Base-by-base conservation (phyloP, 2,888 invertebrate species). In the Prenolepis imparis region DNA sequence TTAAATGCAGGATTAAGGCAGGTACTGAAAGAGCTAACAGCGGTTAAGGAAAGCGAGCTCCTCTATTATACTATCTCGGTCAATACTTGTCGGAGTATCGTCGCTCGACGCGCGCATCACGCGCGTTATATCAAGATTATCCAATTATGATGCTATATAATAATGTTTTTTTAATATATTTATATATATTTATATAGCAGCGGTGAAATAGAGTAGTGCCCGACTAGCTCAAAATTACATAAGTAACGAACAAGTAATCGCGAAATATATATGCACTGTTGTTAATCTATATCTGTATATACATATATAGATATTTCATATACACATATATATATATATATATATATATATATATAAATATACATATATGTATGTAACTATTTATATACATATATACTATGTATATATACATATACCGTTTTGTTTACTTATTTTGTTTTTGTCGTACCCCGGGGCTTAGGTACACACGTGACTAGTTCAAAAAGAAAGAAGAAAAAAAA, bases 391-490 rank as follows among this genome's bases (percentile, higher is more conserved):
- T 28, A 85, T 84, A 86, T 86, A 87, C 55, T 86, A 83, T 82
- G 82, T 85, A 86, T 85, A 84, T 84, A 84, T 64, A 82, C 86
- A 84, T 86, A 85, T 86, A 84, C 63, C 83, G 67, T 75, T 85
- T 85, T 90, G 78, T 86, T 87, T 84, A 85, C 81, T 86, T 85
- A 85, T 83, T 86, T 85, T 85, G 66, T 72, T 70, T 84, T 86
- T 82, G 77, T 68, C 70, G 66, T 87, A 87, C 85, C 84, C 78
- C 59, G 73, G 73, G 80, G 66, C 73, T 82, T 89, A 85, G 88
- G 88, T 91, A 92, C 90, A 72, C 72, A 86, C 85, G 84, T 93
- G 93, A 93, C 93, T 93, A 93, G 93, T 91, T 93, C 32, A 88
- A 87, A 90, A 89, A 32, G 24, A 63, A 74, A 12, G 36, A 67